phyloP scores from a whole-genome alignment of 2,113 vertebrate genomes.

The Hiodon tergisus region DNA sequence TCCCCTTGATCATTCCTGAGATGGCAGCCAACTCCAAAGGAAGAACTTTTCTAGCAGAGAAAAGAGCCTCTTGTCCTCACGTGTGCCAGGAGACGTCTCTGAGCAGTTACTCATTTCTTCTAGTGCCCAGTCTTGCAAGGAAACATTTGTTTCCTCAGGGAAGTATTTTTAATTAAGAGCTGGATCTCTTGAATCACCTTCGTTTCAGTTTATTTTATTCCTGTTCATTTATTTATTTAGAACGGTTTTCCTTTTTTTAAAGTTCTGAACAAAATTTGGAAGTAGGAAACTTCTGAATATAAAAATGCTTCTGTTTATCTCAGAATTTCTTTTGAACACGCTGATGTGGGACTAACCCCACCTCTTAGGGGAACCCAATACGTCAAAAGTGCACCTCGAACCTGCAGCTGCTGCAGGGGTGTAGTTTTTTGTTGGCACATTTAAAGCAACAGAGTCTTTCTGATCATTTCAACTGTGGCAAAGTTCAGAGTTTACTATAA shows the following conservation, averaged over 20 bases:
- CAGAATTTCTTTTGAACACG: too few relatives aligned
- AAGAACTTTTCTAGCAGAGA: slow-evolving; percentile 1
- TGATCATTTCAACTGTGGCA: not conserved
- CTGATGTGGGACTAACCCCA: too few relatives aligned
- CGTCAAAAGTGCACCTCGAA: too few relatives aligned
- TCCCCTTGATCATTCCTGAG: not conserved
- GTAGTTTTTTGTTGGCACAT: not conserved
- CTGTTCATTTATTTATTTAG: not conserved
- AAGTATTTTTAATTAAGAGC: slow-evolving; percentile 4
- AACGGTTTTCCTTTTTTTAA: too few relatives aligned
- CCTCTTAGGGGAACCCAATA: too few relatives aligned
- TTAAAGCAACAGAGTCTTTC: not conserved
- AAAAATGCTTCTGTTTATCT: too few relatives aligned
- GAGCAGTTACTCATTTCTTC: not conserved
- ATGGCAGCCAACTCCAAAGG: slow-evolving; percentile 8
- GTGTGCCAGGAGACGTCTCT: not conserved
- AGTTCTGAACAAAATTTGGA: too few relatives aligned
- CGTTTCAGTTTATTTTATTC: not conserved
- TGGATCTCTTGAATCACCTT: not conserved
- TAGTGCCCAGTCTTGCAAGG: not conserved
- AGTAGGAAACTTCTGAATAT: too few relatives aligned
- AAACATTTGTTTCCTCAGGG: not conserved
- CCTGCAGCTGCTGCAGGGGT: not conserved
- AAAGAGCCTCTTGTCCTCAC: not conserved
- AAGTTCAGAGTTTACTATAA: not conserved